Percentiles rank a stretch among this genome's conserved stretches.
phyloP scores from a whole-genome alignment of 2,888 invertebrate species.

The Stenotaenia linearis region DNA sequence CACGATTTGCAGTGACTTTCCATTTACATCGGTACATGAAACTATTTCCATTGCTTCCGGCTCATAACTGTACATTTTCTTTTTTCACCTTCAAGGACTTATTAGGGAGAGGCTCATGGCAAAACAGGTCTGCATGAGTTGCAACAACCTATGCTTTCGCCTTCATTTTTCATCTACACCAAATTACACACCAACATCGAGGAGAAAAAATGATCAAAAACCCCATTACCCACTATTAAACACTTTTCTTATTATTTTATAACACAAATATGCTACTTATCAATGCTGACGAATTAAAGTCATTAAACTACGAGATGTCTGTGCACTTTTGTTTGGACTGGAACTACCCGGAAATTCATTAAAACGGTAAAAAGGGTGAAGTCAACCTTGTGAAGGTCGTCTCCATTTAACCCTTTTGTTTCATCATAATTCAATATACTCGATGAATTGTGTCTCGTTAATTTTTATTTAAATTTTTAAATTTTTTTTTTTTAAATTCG shows the following conservation, averaged over 20 bases:
- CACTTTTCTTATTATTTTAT: too few relatives aligned
- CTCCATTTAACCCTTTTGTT: not conserved
- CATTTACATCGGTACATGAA: not conserved
- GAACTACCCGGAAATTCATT: slow-evolving; percentile 5
- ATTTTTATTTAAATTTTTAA: not conserved
- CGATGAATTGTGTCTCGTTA: not conserved
- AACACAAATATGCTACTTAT: too few relatives aligned
- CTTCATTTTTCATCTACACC: not conserved
- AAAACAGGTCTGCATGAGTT: slow-evolving; percentile 14
- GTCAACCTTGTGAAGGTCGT: slow-evolving; percentile 26
- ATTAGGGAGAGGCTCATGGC: slow-evolving; percentile 17
- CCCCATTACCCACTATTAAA: not conserved
- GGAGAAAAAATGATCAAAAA: not conserved
- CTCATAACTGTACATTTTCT: slow-evolving; percentile 1
- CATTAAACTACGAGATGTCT: not conserved
- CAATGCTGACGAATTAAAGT: not conserved
- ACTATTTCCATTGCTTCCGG: slow-evolving; percentile 12
- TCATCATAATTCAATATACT: too few relatives aligned
- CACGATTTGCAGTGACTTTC: not conserved
- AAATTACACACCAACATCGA: not conserved
- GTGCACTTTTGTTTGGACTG: not conserved
- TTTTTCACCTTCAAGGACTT: slow-evolving; percentile 26
- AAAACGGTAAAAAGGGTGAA: not conserved
- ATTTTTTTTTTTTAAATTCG: not conserved
- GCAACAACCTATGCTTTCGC: slow-evolving; percentile 15